phyloP scores from a whole-genome alignment of 2,113 vertebrate species.

The Serinus canaria region DNA sequence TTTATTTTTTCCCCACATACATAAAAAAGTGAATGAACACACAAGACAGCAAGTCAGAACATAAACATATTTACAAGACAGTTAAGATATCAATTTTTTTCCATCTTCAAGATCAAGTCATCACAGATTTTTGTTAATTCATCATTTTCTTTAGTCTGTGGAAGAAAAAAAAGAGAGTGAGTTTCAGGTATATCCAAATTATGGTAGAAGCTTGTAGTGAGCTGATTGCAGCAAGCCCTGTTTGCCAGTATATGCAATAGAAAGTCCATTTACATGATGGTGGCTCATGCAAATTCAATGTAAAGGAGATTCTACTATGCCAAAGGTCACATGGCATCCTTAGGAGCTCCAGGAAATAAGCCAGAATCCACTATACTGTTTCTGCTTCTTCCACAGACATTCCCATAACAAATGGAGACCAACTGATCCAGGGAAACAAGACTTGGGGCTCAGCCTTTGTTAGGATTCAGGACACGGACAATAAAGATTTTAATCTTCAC shows the following conservation, averaged over 20 bases:
- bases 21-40: conserved; percentile 19
- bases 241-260: background rate
- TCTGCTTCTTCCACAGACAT: background rate
- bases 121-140: conserved; percentile 88
- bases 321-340: background rate
- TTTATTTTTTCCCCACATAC: conserved; percentile 39
- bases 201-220: accelerated
- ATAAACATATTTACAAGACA: conserved; percentile 41
- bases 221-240: background rate
- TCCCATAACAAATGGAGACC: background rate
- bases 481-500: background rate
- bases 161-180: background rate
- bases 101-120: conserved; percentile 68
- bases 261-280: background rate
- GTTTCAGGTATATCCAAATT: background rate
- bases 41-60: background rate
- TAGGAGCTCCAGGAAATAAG: background rate
- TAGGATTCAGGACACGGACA: background rate
- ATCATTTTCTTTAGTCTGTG: conserved; percentile 81
- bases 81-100: conserved; percentile 36
- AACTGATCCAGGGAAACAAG: background rate
- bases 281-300: background rate
- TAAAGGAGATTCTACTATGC: background rate
- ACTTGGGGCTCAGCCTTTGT: background rate
- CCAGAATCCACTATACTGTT: background rate